Conservation (phyloP, 2,113 vertebrate genomes). For the Callorhinus ursinus region DNA sequence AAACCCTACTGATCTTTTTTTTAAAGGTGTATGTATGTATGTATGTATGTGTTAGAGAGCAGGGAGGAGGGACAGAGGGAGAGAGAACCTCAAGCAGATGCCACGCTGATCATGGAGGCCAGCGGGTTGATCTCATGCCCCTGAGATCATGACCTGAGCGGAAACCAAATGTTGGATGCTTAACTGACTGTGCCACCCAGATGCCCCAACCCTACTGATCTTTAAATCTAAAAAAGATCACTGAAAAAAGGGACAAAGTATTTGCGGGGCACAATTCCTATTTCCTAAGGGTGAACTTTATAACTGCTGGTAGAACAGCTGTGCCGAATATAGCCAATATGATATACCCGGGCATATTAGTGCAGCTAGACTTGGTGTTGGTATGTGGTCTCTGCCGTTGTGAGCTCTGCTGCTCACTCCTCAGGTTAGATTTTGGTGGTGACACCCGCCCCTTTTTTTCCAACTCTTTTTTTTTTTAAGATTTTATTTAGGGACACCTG, state of each 20-base stretch:
- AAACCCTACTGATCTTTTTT: background rate
- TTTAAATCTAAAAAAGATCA: conserved; percentile 6
- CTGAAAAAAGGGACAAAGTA: background rate
- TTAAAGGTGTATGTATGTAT: background rate
- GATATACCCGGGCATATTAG: accelerated
- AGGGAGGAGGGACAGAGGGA: background rate
- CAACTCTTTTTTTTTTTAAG: background rate
- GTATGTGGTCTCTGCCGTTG: background rate
- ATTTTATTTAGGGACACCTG: background rate
- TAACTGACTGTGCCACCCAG: background rate
- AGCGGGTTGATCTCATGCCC: background rate
- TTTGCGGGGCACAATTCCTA: background rate
- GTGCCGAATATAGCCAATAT: background rate
- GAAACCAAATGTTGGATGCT: background rate
- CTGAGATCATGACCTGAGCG: background rate
- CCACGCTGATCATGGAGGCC: background rate
- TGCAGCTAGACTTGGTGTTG: background rate
- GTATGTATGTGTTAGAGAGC: background rate
- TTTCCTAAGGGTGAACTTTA: background rate
- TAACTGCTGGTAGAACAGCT: background rate
- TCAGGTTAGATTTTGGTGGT: background rate
- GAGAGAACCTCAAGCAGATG: background rate
- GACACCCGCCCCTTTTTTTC: too few relatives aligned
- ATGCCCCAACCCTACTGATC: background rate
- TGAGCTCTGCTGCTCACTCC: background rate